Percentiles rank a stretch among this genome's conserved stretches.
Conservation (phyloP, 35 echinoderm and acorn worm species). For the Chiridota heheva region DNA sequence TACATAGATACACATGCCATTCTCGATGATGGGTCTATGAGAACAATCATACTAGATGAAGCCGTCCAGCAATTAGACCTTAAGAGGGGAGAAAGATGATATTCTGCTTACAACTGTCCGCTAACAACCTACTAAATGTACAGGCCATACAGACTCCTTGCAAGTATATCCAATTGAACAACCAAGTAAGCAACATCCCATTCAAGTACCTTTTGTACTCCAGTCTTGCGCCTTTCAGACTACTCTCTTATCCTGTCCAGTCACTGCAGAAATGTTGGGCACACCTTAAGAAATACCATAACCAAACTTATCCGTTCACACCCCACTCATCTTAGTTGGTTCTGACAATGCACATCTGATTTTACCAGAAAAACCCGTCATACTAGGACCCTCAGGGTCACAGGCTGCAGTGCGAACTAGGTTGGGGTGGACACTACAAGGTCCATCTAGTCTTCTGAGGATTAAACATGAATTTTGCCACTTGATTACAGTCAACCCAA, state of each 20-base stretch:
- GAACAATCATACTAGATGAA: slow-evolving; percentile 28
- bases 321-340: slow-evolving; percentile 22
- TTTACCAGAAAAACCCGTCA: slow-evolving; percentile 9
- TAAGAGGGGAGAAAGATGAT: neutral
- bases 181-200: neutral
- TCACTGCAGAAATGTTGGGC: neutral
- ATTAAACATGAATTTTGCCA: neutral
- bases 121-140: neutral
- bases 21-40: slow-evolving; percentile 41
- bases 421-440: slow-evolving; percentile 25
- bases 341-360: slow-evolving; percentile 26
- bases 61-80: slow-evolving; percentile 1
- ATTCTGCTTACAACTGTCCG: slow-evolving; percentile 20
- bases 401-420: slow-evolving; percentile 14
- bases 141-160: neutral
- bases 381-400: neutral
- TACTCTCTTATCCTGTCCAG: neutral
- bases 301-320: neutral
- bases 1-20: slow-evolving; percentile 14
- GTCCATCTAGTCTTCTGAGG: neutral
- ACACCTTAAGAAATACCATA: too few species aligned
- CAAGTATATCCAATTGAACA: neutral
- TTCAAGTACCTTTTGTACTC: neutral
- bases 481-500: neutral
- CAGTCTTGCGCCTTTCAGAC: neutral